Base-by-base conservation (phyloP, 2,113 vertebrate genomes). In the Entosphenus tridentatus region DNA sequence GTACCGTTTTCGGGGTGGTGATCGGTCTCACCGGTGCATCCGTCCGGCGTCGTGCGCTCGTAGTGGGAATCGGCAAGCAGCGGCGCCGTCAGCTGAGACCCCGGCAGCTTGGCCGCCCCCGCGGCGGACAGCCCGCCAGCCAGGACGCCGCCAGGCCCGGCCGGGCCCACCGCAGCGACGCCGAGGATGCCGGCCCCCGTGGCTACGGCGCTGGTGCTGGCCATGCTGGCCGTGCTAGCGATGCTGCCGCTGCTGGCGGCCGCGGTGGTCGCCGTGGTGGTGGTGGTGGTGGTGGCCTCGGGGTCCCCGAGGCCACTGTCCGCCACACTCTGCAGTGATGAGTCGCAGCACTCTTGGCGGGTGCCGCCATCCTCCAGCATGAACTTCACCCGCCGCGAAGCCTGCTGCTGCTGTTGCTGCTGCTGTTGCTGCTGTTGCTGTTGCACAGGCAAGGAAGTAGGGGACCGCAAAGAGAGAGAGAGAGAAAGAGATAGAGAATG, bases 1-100 rank as follows among this genome's bases (percentile, higher is more conserved):
- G 39, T 21, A 65, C 62, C 62, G 21, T 21, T 65, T 65, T 65
- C 62, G n/a, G 62, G 62, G 62, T 65, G 62, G 62, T 65, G 62
- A 9, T 65, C 62, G 10, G n/a, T 65, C 62, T 65, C 62, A 16
- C 62, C 62, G 62, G 62, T 65, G 62, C 62, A 65, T 65, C 62
- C 62, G 21, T 65, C 62, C 9, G 62, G 62, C 21, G 62, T 65
- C n/a, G 62, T 65, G 8, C 62, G 62, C 21, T 65, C 62, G 21
- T 65, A 65, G 62, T 21, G 62, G 21, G 62, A 65, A 21, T 65
- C 62, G 10, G 62, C n/a, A 10, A 65, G 62, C n/a, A 65, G 62
- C n/a, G 62, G 62, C 21, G 62, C 62, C 62, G 10, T 65, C n/a
- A 65, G 62, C 62, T 65, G 62, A 21, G 62, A 65, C n/a, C 62